Base-by-base conservation (phyloP, 2,113 vertebrate species). In the Oncorhynchus nerka region DNA sequence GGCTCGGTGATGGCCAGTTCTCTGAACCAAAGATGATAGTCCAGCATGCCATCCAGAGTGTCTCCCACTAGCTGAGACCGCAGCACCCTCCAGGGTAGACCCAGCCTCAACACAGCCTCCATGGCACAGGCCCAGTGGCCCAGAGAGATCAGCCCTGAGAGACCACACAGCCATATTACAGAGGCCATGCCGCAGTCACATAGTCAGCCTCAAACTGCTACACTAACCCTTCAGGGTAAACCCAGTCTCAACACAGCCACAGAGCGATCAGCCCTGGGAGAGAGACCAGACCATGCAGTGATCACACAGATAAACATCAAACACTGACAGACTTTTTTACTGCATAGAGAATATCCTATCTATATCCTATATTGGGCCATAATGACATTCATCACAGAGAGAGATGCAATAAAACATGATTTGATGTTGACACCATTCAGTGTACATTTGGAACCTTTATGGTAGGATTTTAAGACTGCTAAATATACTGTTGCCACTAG, bases 21-120 rank as follows among this genome's bases (percentile, higher is more conserved):
- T 78, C 68, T 55, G 48, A 94, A 89, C 93, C 93, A 94, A 67
- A 83, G 65, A 19, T 85, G 83, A 84, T 93, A 94, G 83, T 92
- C 84, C 48, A 94, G 77, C 74, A 81, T 84, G 69, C 91, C 90
- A 0, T 85, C 57, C 51, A 72, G 70, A 3, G 80, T 75, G 55
- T 79, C 80, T 83, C 62, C 84, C 70, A 93, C 78, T 13, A 94
- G 93, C 88, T 98, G 97, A 0, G 94, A 88, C 32, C 95, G 91
- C 79, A 99, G 89, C 86, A 97, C 93, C 70, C 95, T 82, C 97
- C 97, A 99, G 0, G 96, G 97, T 80, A 99, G 69, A 0, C 95
- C 93, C 30, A 99, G 90, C 0, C 79, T 93, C 75, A 98, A 67
- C 8, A 95, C 93, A 0, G 86, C 89, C 89, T 98, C 97, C 78